Percentiles rank a stretch among this genome's conserved stretches.
These are phyloP conservation scores for Andrena trimmerana DNA, from an alignment of 2,888 invertebrate species.

Conservation along the genomic window DNA sequence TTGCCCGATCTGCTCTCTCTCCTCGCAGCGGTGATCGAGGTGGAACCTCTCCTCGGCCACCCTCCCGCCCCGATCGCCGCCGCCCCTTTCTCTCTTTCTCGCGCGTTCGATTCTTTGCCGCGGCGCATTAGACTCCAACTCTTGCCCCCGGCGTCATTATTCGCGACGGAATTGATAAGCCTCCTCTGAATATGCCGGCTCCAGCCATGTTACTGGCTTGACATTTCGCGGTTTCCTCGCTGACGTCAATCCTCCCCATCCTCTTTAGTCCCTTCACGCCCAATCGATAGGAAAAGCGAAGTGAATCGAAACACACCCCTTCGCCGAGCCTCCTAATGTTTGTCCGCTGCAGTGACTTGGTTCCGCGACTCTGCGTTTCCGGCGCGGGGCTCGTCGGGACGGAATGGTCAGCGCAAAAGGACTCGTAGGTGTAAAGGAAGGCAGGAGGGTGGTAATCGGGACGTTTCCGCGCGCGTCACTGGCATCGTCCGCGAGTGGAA, in stretches of 20 bases:
- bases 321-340: slow-evolving; percentile 53
- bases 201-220: no score
- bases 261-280: no score
- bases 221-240: no score
- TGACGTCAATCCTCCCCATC: no score
- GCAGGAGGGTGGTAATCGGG: slow-evolving; percentile 44
- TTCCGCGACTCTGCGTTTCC: slow-evolving; percentile 39
- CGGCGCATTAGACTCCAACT: slow-evolving; percentile 55
- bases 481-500: slow-evolving; percentile 40
- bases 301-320: no score
- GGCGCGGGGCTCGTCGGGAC: slow-evolving; percentile 58
- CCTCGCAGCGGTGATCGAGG: slow-evolving; percentile 36
- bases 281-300: not conserved
- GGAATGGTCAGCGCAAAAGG: slow-evolving; percentile 60
- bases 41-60: slow-evolving; percentile 39
- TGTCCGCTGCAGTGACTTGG: slow-evolving; percentile 51
- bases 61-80: slow-evolving; percentile 42
- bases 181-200: no score
- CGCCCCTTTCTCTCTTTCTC: slow-evolving; percentile 38
- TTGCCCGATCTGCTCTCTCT: slow-evolving; percentile 64
- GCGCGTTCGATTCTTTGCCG: slow-evolving; percentile 51
- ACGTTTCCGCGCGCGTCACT: slow-evolving; percentile 32
- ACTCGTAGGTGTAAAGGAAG: slow-evolving; percentile 30
- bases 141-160: slow-evolving; percentile 16
- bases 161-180: not conserved